Percentiles rank a stretch among this genome's conserved stretches.
These are phyloP conservation scores for Maconellicoccus hirsutus DNA, from an alignment of 1,140 invertebrate species.

Conservation along the genomic window DNA sequence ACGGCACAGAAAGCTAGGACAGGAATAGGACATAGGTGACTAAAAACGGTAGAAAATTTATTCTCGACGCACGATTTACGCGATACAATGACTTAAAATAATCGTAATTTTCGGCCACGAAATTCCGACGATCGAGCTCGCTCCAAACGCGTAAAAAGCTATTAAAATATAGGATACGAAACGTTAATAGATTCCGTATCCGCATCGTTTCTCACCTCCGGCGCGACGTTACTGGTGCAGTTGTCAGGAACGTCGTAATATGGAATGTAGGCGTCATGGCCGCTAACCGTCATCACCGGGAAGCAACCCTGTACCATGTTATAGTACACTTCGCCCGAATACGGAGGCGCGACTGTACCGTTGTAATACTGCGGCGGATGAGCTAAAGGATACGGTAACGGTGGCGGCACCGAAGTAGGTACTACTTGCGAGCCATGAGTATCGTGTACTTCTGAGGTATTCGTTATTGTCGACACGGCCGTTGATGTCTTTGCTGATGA, in stretches of 20 bases:
- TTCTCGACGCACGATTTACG: no score
- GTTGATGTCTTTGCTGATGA: neutral
- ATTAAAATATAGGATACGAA: no score
- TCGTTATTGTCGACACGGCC: neutral
- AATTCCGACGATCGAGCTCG: no score
- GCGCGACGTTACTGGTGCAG: neutral
- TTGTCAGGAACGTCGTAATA: neutral
- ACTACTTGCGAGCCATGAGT: neutral
- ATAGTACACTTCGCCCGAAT: slow-evolving; percentile 3
- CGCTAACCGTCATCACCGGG: neutral
- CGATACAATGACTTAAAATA: no score
- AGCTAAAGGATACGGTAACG: neutral
- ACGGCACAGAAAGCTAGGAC: no score
- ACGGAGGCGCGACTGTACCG: neutral
- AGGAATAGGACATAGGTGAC: no score
- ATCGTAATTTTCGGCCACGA: no score
- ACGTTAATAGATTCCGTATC: neutral
- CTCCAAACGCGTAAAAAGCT: no score
- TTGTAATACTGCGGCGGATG: slow-evolving; percentile 7
- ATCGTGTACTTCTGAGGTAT: neutral
- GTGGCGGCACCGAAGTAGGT: neutral
- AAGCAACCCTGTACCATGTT: neutral
- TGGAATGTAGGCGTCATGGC: slow-evolving; percentile 6
- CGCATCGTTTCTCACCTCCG: neutral
- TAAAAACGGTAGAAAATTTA: no score